Evolutionary conservation across 1,140 invertebrate genomes (phyloP).

Genomic region (Andrena cerasifolii): DNA sequence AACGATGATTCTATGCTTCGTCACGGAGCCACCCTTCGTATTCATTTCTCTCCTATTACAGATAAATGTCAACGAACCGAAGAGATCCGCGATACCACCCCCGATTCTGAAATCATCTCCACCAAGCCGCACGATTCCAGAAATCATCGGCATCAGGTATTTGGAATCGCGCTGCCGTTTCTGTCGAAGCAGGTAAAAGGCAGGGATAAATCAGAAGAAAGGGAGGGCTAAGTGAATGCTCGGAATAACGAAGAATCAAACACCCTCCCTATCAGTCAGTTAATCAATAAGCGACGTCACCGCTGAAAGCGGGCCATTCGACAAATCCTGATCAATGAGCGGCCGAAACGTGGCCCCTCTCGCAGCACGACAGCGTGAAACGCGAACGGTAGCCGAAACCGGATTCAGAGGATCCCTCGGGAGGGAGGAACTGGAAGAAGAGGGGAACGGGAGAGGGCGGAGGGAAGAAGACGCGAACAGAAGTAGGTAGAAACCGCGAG

Average conservation of each 20-base stretch:
- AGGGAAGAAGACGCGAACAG: not conserved
- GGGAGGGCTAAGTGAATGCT: not conserved
- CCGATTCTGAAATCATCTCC: too few relatives aligned
- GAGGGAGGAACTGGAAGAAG: not conserved
- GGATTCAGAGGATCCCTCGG: not conserved
- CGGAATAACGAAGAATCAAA: too few relatives aligned
- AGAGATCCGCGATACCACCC: too few relatives aligned
- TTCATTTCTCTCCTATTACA: not conserved
- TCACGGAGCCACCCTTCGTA: not conserved
- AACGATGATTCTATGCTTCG: not conserved
- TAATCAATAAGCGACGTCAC: not conserved
- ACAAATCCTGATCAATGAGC: not conserved
- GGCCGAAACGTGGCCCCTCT: not conserved
- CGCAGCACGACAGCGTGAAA: not conserved
- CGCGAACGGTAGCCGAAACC: constrained; percentile 34
- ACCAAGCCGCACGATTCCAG: too few relatives aligned
- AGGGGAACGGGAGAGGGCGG: not conserved
- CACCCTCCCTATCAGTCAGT: not conserved
- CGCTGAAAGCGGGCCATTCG: not conserved
- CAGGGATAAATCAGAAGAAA: not conserved
- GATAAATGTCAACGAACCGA: not conserved
- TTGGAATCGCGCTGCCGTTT: too few relatives aligned
- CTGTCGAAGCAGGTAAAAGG: too few relatives aligned
- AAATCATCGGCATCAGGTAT: too few relatives aligned
- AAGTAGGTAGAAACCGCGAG: not conserved